Evolutionary conservation across 2,888 invertebrate genomes (phyloP), one percentile per base, ranked within the genome.

Genomic region (Drosophila maculinotata): DNA sequence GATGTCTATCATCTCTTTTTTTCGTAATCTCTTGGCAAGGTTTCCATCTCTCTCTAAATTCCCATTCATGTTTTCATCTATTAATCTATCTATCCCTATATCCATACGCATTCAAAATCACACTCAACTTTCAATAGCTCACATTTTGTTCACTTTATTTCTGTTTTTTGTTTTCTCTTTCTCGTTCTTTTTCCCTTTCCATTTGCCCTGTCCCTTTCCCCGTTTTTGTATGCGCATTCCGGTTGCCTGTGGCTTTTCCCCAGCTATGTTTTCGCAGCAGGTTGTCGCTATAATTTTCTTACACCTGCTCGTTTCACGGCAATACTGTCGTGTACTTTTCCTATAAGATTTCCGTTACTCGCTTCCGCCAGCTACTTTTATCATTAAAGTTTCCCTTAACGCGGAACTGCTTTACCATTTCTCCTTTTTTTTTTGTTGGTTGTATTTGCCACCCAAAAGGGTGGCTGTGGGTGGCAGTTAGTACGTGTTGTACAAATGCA

Each of bases 371-470:
- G 39, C 63, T 33, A 42, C 39, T 66, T 69, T 85, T 85, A 81
- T 85, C 82, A 72, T 80, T 85, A 78, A 80, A 81, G 72, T 85
- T 81, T 72, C 14, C 44, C 58, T 12, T 39, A 57, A 56, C 52
- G 54, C 54, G 42, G n/a, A 2, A 20, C 56, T 15, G 35, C 39
- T 9, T 47, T 39, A 20, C 20, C 6, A 30, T 30, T 45, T 15
- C 44, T 1, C 17, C 28, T 15, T 17, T 7, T 17, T 10, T 30
- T 0, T 20, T 9, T 15, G 7, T 17, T 23, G 1, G 10, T 20
- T n/a, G 15, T n/a, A 30, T 23, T 42, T 12, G 17, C 28, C 52
- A 54, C 42, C 44, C 45, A 48, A 8, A 48, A 5, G 12, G 9
- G 45, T 35, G 36, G 54, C 12, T 28, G 33, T 30, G 26, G 15